Evolutionary conservation across 2,888 invertebrate genomes (phyloP).

Genomic region (Cyclophora albipunctata): DNA sequence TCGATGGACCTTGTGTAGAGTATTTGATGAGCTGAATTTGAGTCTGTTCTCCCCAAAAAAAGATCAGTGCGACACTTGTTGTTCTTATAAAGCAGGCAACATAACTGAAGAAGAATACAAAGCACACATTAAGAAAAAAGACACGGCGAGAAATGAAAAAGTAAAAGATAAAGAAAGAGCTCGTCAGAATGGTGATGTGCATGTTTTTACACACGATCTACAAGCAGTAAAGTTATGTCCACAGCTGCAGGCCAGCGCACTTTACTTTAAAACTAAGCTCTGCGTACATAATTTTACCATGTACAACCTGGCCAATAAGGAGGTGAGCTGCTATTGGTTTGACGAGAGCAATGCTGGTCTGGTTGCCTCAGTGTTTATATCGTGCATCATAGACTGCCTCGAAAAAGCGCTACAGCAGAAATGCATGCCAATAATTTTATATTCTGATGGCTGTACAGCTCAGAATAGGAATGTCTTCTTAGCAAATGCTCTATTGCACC

Average conservation of each 20-base stretch:
- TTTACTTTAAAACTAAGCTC: constrained; percentile 30
- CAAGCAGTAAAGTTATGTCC: constrained; percentile 29
- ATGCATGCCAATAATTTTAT: constrained; percentile 8
- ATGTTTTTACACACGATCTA: constrained; percentile 21
- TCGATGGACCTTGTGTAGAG: neutral
- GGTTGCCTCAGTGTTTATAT: constrained; percentile 15
- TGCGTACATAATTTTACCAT: constrained; percentile 29
- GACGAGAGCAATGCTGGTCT: constrained; percentile 7
- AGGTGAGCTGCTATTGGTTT: constrained; percentile 4
- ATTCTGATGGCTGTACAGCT: constrained; percentile 25
- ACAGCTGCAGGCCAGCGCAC: constrained; percentile 21
- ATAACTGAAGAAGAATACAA: neutral
- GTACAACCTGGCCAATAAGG: constrained; percentile 20
- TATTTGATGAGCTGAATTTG: neutral
- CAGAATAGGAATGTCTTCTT: constrained; percentile 25
- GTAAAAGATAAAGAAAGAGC: constrained; percentile 14
- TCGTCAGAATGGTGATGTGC: constrained; percentile 10
- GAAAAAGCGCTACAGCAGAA: constrained; percentile 13
- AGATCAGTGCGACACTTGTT: neutral
- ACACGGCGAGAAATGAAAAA: constrained; percentile 17
- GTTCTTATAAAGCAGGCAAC: constrained; percentile 8
- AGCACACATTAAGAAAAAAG: constrained; percentile 8
- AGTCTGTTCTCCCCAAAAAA: neutral
- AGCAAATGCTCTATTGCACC: constrained; percentile 20
- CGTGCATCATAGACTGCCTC: constrained; percentile 13